phyloP scores from a whole-genome alignment of 2,797 vertebrate genomes.

The Gallinago nigripennis region DNA sequence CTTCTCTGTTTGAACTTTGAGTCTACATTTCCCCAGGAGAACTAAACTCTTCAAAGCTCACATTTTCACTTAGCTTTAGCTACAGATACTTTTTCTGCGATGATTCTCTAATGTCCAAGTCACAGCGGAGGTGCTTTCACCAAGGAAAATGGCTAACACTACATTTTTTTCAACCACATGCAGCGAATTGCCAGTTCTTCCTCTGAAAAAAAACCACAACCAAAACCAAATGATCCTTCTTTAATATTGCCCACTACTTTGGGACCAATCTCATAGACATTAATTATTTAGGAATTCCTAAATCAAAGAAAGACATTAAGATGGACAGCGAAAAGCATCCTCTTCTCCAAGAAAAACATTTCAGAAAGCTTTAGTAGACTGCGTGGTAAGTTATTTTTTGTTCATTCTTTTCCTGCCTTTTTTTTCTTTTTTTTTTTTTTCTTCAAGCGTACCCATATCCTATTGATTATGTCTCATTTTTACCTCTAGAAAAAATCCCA shows the following conservation, averaged over 20 bases:
- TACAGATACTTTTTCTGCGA: background rate
- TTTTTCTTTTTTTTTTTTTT: too few species aligned
- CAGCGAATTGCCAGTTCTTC: background rate
- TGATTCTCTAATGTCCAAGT: background rate
- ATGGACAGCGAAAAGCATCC: background rate
- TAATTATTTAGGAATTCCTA: constrained; percentile 20
- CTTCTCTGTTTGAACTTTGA: background rate
- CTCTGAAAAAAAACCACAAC: background rate
- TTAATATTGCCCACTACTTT: background rate
- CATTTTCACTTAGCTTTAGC: constrained; percentile 13
- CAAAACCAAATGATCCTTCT: background rate
- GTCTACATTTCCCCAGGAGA: background rate
- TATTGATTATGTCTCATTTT: background rate
- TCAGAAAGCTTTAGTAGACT: background rate
- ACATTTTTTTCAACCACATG: background rate
- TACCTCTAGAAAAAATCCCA: background rate
- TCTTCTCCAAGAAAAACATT: background rate
- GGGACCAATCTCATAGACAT: background rate
- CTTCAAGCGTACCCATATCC: background rate
- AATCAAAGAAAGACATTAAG: background rate
- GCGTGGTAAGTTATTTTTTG: background rate
- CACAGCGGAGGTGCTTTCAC: background rate
- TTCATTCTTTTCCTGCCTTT: background rate
- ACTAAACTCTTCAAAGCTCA: background rate
- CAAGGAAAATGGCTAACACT: background rate